Evolutionary conservation across 2,888 invertebrate genomes (phyloP).

Genomic region (Latheticus oryzae): DNA sequence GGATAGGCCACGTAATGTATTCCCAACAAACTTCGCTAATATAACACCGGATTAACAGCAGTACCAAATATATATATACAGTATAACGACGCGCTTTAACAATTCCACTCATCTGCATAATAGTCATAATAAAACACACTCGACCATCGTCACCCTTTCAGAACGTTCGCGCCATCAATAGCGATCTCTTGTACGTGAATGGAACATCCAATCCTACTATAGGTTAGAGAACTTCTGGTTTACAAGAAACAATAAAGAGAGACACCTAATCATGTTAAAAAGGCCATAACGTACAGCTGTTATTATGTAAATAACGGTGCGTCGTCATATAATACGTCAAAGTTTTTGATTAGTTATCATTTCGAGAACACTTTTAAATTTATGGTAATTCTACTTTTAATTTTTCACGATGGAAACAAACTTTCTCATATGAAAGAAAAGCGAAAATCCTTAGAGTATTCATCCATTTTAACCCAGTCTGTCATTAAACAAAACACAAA

Average conservation of each 20-base stretch:
- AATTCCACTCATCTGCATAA: constrained; percentile 35
- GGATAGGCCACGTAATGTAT: constrained; percentile 55
- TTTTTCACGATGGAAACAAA: constrained; percentile 13
- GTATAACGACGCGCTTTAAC: constrained; percentile 3
- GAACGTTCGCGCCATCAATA: constrained; percentile 9
- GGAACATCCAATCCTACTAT: neutral
- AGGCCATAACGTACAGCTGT: constrained; percentile 59
- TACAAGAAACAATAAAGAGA: constrained; percentile 44
- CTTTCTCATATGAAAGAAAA: no score
- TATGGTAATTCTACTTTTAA: constrained; percentile 30
- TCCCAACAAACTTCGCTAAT: constrained; percentile 62
- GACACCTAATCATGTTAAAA: constrained; percentile 59
- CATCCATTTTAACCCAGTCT: no score
- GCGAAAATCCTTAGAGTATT: no score
- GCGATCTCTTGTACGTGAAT: constrained; percentile 1
- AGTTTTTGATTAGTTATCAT: constrained; percentile 53
- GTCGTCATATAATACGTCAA: constrained; percentile 50
- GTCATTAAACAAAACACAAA: constrained; percentile 10
- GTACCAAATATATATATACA: constrained; percentile 53
- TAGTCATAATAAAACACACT: constrained; percentile 27
- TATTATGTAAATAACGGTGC: constrained; percentile 56
- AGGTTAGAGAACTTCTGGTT: constrained; percentile 21
- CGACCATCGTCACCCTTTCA: constrained; percentile 18
- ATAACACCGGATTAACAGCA: constrained; percentile 63
- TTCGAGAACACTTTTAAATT: constrained; percentile 30